A percentile compares a stretch with the other conserved stretches of the same genome.
Conservation (phyloP, 1,140 invertebrate genomes). For the Pseudomyrmex sp. region DNA sequence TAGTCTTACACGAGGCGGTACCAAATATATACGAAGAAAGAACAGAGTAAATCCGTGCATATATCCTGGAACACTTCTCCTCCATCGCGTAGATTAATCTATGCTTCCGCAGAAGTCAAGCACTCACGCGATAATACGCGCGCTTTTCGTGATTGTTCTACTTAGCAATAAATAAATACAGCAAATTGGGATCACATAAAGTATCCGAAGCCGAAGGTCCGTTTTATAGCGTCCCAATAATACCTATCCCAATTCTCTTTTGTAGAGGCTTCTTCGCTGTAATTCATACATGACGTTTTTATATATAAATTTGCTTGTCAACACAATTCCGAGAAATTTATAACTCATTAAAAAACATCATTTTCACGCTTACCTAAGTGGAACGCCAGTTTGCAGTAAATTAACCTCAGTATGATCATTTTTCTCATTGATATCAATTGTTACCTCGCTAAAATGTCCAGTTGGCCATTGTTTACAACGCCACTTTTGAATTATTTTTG, state of each 20-base stretch:
- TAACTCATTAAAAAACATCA: neutral
- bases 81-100: constrained; percentile 8
- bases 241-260: constrained; percentile 95
- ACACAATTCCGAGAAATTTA: neutral
- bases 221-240: constrained; percentile 97
- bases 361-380: constrained; percentile 85
- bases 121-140: constrained; percentile 18
- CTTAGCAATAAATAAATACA: constrained; percentile 78
- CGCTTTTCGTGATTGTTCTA: constrained; percentile 67
- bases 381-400: constrained; percentile 93
- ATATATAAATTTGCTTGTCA: neutral
- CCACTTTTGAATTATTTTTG: constrained; percentile 97
- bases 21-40: constrained; percentile 36
- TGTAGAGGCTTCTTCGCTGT: constrained; percentile 92
- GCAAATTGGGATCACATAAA: constrained; percentile 87
- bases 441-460: constrained; percentile 96
- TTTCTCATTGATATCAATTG: constrained; percentile 93
- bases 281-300: constrained; percentile 62
- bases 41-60: constrained; percentile 29
- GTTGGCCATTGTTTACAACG: constrained; percentile 97
- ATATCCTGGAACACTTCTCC: neutral
- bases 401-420: constrained; percentile 93
- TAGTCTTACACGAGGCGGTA: constrained; percentile 34
- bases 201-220: constrained; percentile 95
- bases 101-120: constrained; percentile 28